Evolutionary conservation across 1,140 invertebrate genomes (phyloP), one percentile per base, ranked within the genome.

Genomic region (Brachionus manjavacas): DNA sequence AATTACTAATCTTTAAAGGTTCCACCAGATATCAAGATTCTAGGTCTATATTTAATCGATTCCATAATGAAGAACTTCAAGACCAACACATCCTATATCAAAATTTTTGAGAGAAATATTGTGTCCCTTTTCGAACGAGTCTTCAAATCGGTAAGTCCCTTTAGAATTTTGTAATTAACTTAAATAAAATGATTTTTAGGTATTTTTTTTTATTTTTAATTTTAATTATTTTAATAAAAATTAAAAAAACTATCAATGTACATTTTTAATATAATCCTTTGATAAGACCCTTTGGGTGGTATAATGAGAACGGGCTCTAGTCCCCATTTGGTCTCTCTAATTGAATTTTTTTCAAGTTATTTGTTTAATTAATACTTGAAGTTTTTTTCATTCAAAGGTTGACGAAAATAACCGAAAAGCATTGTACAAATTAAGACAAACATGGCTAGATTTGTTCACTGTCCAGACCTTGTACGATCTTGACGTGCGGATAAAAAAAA

Each of bases 11-110:
- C 16, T 81, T 20, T 70, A 35, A 20, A 83, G 64, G 60, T 68
- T 70, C 20, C 60, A 12, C 11, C 46, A 35, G 41, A 83, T n/a
- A 35, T 68, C 41, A 68, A 68, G 35, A 46, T 83, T n/a, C 41
- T 68, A 3, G 81, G 60, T 3, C 20, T 83, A 9, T 83, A 83
- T 70, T 39, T 83, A 25, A 68, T 83, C 46, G 81, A 83, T 39
- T 83, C 81, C 16, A 83, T 83, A 28, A 68, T 83, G 41, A 83
- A 83, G 43, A 83, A 83, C 35, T 70, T 83, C 35, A 68, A 68
- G 20, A 64, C 81, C 68, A 70, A 41, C 16, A 55, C 79, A 3
- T 31, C 41, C 11, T 83, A 83, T 55, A 83, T 83, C 23, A 52
- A 83, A 72, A 49, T 83, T 35, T 83, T 83, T 25, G 81, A 83